phyloP scores from a whole-genome alignment of 92 coral and sea anemone species.

The Muricea muricata region DNA sequence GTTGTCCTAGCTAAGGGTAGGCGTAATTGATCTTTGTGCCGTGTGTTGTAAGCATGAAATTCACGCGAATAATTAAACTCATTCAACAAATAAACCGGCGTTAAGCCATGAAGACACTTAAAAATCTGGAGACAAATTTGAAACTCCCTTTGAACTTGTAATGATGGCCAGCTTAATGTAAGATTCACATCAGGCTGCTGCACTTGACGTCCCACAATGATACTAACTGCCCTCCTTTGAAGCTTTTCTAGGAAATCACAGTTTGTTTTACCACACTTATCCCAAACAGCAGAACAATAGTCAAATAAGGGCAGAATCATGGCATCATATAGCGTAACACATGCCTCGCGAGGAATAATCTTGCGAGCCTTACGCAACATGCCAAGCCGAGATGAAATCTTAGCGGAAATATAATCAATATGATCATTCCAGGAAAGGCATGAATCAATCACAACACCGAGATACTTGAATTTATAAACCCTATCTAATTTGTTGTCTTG shows the following conservation, averaged over 20 bases:
- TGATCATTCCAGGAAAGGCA: constrained; percentile 49
- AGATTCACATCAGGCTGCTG: neutral
- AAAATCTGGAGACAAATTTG: neutral
- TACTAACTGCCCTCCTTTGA: constrained; percentile 4
- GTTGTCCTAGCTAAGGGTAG: neutral
- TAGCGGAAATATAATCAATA: constrained; percentile 30
- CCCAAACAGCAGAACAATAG: constrained; percentile 27
- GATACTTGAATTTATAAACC: constrained; percentile 60
- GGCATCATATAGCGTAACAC: constrained; percentile 53
- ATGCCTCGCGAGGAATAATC: constrained; percentile 55
- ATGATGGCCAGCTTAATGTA: neutral
- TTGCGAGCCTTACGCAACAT: constrained; percentile 62
- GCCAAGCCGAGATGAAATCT: constrained; percentile 55
- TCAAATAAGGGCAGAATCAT: constrained; percentile 41
- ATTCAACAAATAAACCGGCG: neutral
- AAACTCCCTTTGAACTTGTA: neutral
- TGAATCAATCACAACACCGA: constrained; percentile 62
- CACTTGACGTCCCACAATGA: constrained; percentile 14
- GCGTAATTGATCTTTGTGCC: neutral
- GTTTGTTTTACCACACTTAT: constrained; percentile 13
- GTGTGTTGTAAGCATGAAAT: neutral
- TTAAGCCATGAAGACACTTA: neutral
- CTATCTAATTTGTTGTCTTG: constrained; percentile 21
- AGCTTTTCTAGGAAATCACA: constrained; percentile 5
- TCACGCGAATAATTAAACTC: neutral